Evolutionary conservation across 92 coral and sea anemone species (phyloP), one percentile per base, ranked within the genome.

Genomic region (Palythoa heliodiscus): DNA sequence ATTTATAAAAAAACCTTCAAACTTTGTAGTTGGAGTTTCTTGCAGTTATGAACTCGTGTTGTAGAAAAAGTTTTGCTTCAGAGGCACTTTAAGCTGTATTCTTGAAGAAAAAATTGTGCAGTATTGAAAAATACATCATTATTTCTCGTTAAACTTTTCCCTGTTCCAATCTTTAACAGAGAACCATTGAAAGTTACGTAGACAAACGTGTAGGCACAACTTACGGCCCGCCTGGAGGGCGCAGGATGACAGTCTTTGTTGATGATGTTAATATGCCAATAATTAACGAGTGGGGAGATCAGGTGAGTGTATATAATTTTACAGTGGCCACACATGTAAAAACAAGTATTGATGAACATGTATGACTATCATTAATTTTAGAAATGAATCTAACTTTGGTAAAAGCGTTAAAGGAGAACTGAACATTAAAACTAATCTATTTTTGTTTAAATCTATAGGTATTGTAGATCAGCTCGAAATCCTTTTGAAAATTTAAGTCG

Each of bases 201-300:
- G 98, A 94, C 88, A 94, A 94, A 66, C 98, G 98, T 13, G 98
- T 94, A 23, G 98, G 98, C 68, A 94, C 98, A 61, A 94, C 98
- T 35, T 94, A 94, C 54, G 98, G 98, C 9, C 98, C 98, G 4
- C 98, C 98, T 1, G 98, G 95, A n/a, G 98, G 98, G 23, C 95
- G 98, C 54, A 94, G 87, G 82, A 94, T 94, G 98, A 92, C 98
- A 7, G 87, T 93, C 57, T 94, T 94, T 47, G 82, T 94, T 72
- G 98, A 94, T 39, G 98, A 94, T 71, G 66, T 94, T 55, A 94
- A 94, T 85, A 94, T 94, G 98, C 98, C 98, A 8, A 86, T 94
- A 37, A 94, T 94, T 35, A 94, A 94, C 72, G 98, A 94, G 84
- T 94, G 98, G 98, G 98, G 98, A 11, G 98, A 94, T 60, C 98